Percentiles rank a stretch among this genome's conserved stretches.
Conservation (phyloP, 2,113 vertebrate genomes). For the Caracal caracal region DNA sequence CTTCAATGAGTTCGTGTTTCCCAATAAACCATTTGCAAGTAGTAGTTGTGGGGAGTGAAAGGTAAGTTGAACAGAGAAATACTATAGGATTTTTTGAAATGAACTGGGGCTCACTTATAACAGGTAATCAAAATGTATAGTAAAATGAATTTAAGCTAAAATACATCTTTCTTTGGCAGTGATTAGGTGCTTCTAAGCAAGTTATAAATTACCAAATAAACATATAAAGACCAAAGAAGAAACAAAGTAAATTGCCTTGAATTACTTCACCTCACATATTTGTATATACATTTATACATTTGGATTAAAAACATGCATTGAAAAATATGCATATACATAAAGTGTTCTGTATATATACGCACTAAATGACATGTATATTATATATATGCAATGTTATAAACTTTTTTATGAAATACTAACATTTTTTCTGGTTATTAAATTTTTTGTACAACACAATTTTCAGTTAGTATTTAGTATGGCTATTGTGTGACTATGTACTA, state of each 20-base stretch:
- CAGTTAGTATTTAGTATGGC: not conserved
- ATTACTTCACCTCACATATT: not conserved
- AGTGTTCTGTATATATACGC: not conserved
- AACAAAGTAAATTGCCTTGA: not conserved
- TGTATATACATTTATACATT: not conserved
- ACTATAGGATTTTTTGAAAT: not conserved
- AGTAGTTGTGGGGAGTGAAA: not conserved
- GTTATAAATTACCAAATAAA: not conserved
- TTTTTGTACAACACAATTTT: not conserved
- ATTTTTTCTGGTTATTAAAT: not conserved
- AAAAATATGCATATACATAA: not conserved
- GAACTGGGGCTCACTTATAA: not conserved
- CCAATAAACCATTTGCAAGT: not conserved
- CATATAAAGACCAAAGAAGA: not conserved
- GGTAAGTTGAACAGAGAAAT: not conserved
- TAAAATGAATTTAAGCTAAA: not conserved
- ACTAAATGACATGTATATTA: not conserved
- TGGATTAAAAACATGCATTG: not conserved
- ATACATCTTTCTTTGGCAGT: not conserved
- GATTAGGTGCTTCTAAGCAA: not conserved
- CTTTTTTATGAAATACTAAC: not conserved
- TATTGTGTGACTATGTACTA: not conserved
- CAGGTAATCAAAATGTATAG: not conserved
- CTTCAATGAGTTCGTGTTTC: not conserved
- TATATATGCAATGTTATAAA: not conserved